Percentiles rank a stretch among this genome's conserved stretches.
Conservation (phyloP, 2,797 vertebrate species). For the Xyrichtys novacula region DNA sequence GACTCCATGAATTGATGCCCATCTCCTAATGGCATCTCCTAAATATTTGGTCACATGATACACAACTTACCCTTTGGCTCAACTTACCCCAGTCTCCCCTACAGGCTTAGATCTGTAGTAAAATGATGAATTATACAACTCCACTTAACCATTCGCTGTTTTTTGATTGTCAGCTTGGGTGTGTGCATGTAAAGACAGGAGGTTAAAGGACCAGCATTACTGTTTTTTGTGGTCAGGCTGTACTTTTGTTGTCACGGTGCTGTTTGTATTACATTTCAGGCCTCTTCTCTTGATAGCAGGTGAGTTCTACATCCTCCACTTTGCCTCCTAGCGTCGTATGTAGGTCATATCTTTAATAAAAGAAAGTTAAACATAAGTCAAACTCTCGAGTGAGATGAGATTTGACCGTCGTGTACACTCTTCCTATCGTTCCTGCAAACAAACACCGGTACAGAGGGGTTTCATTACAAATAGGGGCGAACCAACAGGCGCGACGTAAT, state of each 20-base stretch:
- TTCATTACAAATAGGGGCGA: conserved; percentile 34
- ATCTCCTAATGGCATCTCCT: too few relatives aligned
- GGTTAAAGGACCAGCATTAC: neutral
- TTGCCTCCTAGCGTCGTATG: neutral
- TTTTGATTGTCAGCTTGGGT: neutral
- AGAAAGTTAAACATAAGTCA: too few relatives aligned
- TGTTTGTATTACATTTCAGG: neutral
- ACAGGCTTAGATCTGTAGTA: too few relatives aligned
- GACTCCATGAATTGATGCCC: too few relatives aligned
- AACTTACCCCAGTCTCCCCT: too few relatives aligned
- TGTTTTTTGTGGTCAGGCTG: neutral
- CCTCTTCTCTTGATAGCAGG: too few relatives aligned
- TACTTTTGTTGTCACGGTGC: neutral
- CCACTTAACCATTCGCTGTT: neutral
- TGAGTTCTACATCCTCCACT: neutral
- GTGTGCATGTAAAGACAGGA: conserved; percentile 2
- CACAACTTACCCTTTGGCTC: too few relatives aligned
- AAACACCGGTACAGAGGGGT: conserved; percentile 1
- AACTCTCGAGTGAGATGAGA: too few relatives aligned
- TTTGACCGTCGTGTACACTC: neutral
- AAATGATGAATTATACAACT: neutral
- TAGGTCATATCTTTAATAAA: neutral
- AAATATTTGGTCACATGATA: too few relatives aligned
- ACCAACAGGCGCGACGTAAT: conserved; percentile 34
- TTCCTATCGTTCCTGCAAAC: neutral